These are phyloP conservation scores for Diphyllodes magnificus DNA, from an alignment of 2,113 vertebrate species.

Conservation along the genomic window DNA sequence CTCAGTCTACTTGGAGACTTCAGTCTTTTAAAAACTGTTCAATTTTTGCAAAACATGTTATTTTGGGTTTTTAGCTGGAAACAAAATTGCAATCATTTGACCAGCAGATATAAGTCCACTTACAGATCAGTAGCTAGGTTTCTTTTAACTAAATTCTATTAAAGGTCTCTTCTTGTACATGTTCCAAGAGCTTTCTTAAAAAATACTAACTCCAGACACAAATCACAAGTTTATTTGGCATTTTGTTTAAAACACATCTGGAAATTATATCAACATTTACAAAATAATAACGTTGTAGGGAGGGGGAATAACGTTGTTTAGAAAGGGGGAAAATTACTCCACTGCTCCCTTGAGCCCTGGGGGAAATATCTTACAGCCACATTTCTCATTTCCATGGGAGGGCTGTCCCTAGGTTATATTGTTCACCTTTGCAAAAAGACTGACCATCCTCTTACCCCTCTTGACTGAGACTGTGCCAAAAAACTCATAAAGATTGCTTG, in stretches of 20 bases:
- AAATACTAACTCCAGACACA: background rate
- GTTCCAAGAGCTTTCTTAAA: background rate
- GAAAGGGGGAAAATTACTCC: background rate
- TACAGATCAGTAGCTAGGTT: background rate
- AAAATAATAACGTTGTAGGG: background rate
- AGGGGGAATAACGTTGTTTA: too few species aligned
- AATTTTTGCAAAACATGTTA: background rate
- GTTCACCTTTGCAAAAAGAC: background rate
- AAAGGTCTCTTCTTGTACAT: background rate
- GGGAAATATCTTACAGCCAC: background rate
- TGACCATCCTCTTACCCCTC: background rate
- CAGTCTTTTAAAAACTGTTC: background rate
- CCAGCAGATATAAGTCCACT: background rate
- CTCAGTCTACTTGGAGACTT: background rate
- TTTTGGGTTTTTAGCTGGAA: background rate
- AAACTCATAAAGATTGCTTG: background rate
- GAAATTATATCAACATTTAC: background rate
- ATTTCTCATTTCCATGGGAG: background rate
- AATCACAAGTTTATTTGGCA: background rate
- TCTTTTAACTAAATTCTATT: background rate
- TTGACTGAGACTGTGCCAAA: background rate
- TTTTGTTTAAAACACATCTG: background rate
- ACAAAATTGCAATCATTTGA: constrained; percentile 1
- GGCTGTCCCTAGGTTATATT: background rate
- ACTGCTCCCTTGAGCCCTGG: background rate